Conservation (phyloP, 2,113 vertebrate genomes). For the Clarias gariepinus region DNA sequence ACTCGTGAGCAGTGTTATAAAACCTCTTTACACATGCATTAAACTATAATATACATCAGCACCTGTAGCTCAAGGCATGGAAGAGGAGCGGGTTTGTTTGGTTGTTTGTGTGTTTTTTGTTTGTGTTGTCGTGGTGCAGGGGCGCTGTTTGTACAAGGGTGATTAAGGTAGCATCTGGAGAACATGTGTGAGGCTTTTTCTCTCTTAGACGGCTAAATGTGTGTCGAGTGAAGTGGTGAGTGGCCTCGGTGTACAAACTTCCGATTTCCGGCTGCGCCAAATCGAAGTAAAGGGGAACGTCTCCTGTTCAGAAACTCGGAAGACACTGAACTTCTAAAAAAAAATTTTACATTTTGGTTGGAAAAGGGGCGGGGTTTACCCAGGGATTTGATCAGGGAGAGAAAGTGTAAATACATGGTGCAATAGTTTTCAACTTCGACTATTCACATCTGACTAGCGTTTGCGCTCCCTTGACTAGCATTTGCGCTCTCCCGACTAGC, state of each 20-base stretch:
- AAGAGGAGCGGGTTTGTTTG: background rate
- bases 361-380: background rate
- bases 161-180: slow-evolving; percentile 30
- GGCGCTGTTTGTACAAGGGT: background rate
- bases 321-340: background rate
- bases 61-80: background rate
- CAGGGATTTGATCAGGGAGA: background rate
- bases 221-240: background rate
- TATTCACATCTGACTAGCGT: too few species aligned
- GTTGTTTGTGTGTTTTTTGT: slow-evolving; percentile 1
- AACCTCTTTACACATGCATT: background rate
- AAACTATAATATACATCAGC: background rate
- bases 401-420: too few species aligned
- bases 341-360: background rate
- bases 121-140: slow-evolving; percentile 8
- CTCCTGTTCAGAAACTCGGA: background rate
- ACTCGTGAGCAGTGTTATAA: background rate
- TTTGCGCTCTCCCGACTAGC: too few species aligned
- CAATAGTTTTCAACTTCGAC: too few species aligned
- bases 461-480: too few species aligned
- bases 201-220: background rate
- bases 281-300: background rate
- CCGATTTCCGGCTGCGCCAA: background rate
- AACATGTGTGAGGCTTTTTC: background rate
- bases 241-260: background rate